Conservation (phyloP, 2,113 vertebrate species). For the Sclerurus mexicanus region DNA sequence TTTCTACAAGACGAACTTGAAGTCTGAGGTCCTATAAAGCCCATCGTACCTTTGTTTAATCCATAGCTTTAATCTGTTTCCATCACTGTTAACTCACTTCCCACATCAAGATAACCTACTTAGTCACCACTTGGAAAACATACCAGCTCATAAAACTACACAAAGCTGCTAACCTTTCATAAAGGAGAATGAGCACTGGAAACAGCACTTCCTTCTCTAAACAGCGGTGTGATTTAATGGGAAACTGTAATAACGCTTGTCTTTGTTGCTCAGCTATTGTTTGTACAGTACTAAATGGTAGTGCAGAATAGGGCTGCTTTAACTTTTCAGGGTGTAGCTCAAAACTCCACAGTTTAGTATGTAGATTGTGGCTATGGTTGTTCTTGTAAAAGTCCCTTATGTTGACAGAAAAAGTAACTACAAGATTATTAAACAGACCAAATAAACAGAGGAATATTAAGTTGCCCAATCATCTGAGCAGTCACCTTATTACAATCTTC, state of each 20-base stretch:
- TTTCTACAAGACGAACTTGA: not conserved
- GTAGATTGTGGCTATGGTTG: not conserved
- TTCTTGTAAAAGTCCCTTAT: not conserved
- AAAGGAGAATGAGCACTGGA: not conserved
- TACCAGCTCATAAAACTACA: not conserved
- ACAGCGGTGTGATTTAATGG: not conserved
- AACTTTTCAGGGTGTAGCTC: not conserved
- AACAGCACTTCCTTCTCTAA: slow-evolving; percentile 29
- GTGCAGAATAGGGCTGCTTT: not conserved
- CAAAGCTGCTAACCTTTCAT: slow-evolving; percentile 15
- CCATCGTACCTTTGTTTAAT: not conserved
- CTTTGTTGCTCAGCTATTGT: not conserved
- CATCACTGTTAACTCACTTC: not conserved
- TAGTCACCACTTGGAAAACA: slow-evolving; percentile 33
- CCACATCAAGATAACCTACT: not conserved
- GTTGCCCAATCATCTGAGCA: not conserved
- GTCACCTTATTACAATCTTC: not conserved
- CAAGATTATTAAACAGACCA: not conserved
- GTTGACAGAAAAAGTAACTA: not conserved
- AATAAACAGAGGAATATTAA: not conserved
- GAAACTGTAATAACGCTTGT: not conserved
- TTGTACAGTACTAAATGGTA: not conserved
- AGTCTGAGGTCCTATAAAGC: not conserved
- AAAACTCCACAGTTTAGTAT: not conserved
- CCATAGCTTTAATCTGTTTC: not conserved